Base-by-base conservation (phyloP, 2,797 vertebrate genomes). In the Eulemur coronatus region DNA sequence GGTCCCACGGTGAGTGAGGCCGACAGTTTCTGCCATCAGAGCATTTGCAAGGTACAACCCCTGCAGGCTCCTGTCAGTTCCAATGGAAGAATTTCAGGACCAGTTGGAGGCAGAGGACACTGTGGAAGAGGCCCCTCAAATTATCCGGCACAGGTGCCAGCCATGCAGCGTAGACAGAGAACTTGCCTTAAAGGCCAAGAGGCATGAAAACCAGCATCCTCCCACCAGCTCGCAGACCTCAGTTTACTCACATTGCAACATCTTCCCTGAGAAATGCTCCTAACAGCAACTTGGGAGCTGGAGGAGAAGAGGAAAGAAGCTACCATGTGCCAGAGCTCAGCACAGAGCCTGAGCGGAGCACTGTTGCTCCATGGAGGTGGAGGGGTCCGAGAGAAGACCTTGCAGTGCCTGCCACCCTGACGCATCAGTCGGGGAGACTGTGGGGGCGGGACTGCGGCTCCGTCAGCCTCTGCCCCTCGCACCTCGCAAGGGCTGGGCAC, bases 311-410 rank as follows among this genome's bases (percentile, higher is more conserved):
- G 0, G 0, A 1, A 11, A 43, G 63, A 59, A 89, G 43, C 5
- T 15, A 41, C 14, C 18, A 0, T 0, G 3, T 13, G 5, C 8
- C 2, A 0, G 18, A 11, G 30, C 1, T 33, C 13, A 41, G 10
- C 30, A 6, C 1, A 3, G 5, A 4, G 30, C 24, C 61, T 72
- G 50, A 52, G 50, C 0, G 2, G 61, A 7, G 50, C 12, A 24
- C 75, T 78, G 7, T 8, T 0, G 1, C 35, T 24, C 50, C 0
- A 2, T 24, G 75, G 14, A 35, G n/a, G 22, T 1, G 7, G 73
- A 33, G 48, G 1, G n/a, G 12, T 13, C n/a, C 1, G 3, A 35
- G 30, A 69, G 26, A 84, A 81, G 61, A 26, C 10, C 3, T 2
- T 2, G 5, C 35, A 24, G 61, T 8, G 15, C 18, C 50, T 15